Evolutionary conservation across 2,113 vertebrate species (phyloP), one percentile per base, ranked within the genome.

Genomic region (Lampris incognitus): DNA sequence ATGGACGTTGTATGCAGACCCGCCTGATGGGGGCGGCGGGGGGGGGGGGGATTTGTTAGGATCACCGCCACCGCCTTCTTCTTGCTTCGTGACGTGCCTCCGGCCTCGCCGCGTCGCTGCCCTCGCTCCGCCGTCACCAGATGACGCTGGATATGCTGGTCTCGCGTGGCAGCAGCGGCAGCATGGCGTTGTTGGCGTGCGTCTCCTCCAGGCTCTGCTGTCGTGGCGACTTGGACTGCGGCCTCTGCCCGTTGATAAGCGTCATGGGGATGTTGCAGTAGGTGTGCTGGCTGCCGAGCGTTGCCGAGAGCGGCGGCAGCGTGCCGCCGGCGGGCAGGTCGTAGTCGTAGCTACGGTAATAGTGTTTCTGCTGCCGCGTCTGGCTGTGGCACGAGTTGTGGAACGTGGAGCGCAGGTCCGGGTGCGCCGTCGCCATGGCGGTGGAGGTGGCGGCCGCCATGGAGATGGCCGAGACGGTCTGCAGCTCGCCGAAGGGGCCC

Each of bases 211-310:
- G 92, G 70, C 96, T 96, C 92, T 97, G 96, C 90, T 97, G 96
- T 79, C 96, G 93, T 85, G 95, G 95, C 24, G 95, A 94, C 95
- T 97, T 97, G 93, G 94, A 95, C 91, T 96, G 97, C 0, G 94
- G 95, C 82, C 96, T 92, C 95, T 99, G 97, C 76, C 97, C 98
- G 0, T 99, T 99, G 91, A 99, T 95, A 74, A 99, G 96, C 85
- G 96, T 98, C 97, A 99, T 98, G 87, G 98, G 98, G 96, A 99
- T 98, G 96, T 99, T 99, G 95, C 97, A 99, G 94, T 99, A 99
- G 93, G 97, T 98, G 94, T 98, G 98, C 94, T 98, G 97, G 94
- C 95, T 96, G 90, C 97, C 96, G 41, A 98, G 95, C 72, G 97
- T 92, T 24, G 24, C 24, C 88, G 96, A 94, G 83, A 98, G 95